These are phyloP conservation scores for Andrena bicolor DNA, from an alignment of 2,888 invertebrate species.

Conservation along the genomic window DNA sequence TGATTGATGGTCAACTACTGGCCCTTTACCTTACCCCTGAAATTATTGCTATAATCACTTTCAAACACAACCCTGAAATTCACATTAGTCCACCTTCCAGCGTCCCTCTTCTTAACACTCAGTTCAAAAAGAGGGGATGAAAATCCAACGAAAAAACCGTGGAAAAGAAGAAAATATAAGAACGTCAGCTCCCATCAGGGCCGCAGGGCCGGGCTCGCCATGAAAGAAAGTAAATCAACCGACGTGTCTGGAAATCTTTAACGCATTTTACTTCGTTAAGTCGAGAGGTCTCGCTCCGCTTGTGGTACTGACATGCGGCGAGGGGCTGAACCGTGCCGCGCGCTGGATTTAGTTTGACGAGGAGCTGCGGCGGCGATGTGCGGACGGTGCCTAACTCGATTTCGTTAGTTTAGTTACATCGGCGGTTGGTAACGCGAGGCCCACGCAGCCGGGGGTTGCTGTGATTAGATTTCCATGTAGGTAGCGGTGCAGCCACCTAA, in stretches of 20 bases:
- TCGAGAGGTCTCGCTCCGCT: constrained; percentile 67
- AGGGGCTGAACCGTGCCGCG: constrained; percentile 69
- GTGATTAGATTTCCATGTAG: constrained; percentile 85
- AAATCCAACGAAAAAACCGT: neutral
- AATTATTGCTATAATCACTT: no score
- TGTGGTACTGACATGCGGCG: constrained; percentile 69
- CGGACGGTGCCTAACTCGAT: constrained; percentile 81
- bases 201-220: neutral
- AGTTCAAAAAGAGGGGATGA: neutral
- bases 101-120: no score
- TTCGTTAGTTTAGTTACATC: constrained; percentile 85
- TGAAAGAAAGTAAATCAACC: constrained; percentile 48
- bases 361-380: constrained; percentile 76
- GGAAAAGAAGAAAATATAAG: neutral
- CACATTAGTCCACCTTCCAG: neutral
- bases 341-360: constrained; percentile 82
- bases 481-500: constrained; percentile 73
- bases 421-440: constrained; percentile 82
- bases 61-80: neutral
- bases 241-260: constrained; percentile 67
- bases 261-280: constrained; percentile 73
- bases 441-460: constrained; percentile 76
- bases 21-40: no score
- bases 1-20: no score
- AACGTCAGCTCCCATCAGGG: neutral